Evolutionary conservation across 2,113 vertebrate species (phyloP).

Genomic region (Bubo bubo): DNA sequence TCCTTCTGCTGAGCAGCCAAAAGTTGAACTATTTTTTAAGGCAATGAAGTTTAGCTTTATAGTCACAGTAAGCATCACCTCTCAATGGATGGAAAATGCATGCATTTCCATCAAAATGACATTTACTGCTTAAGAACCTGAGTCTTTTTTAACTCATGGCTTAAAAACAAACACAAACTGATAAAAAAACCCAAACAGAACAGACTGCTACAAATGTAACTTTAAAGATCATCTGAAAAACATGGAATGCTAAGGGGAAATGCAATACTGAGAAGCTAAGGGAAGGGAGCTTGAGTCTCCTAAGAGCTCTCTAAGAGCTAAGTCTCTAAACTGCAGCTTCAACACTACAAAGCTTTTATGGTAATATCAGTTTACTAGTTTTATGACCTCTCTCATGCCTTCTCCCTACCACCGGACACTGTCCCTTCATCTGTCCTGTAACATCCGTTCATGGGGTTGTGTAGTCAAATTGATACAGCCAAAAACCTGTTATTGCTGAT

Average conservation of each 20-base stretch:
- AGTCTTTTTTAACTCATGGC: background rate
- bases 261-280: background rate
- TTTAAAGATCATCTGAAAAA: background rate
- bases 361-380: background rate
- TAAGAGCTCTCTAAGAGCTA: background rate
- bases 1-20: background rate
- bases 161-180: background rate
- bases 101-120: slow-evolving; percentile 44
- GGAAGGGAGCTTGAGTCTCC: background rate
- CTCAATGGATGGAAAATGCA: background rate
- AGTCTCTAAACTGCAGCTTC: background rate
- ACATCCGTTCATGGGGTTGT: background rate
- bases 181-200: background rate
- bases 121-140: slow-evolving; percentile 17
- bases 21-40: slow-evolving; percentile 28
- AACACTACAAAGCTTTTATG: background rate
- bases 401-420: background rate
- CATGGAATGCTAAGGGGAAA: background rate
- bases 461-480: background rate
- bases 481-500: accelerated
- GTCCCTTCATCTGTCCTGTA: background rate
- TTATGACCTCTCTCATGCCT: background rate
- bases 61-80: background rate
- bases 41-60: slow-evolving; percentile 41
- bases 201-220: background rate